Evolutionary conservation across 2,797 vertebrate genomes (phyloP), one percentile per base, ranked within the genome.

Genomic region (Cephalopachus bancanus): DNA sequence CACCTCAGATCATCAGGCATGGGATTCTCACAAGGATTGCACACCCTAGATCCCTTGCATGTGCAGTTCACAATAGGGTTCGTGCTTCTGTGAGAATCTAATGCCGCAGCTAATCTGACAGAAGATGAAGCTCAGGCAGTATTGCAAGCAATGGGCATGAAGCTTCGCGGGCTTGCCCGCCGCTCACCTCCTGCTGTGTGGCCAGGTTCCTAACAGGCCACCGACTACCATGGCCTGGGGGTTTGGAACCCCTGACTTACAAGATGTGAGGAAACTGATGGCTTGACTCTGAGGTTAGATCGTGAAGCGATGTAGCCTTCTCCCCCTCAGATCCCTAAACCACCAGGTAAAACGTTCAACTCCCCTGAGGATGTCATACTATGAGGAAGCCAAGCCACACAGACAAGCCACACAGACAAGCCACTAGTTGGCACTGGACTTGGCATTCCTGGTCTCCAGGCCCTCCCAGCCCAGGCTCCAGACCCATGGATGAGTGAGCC

Each of bases 381-480:
- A 4, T 4, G 37, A n/a, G 14, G 55, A 44, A 75, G 37, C 75
- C 51, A 22, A 10, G 4, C 22, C 15, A 78, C 0, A 3, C 0
- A 1, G 49, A 37, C 22, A 37, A 51, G n/a, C 44, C 72, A 62
- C 24, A 37, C 37, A 1, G 49, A 37, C 22, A 37, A 51, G n/a
- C 44, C 72, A 62, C 24, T 24, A 51, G 37, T 15, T 0, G 9
- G 30, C 4, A 0, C 28, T 59, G 19, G n/a, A 69, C 22, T 20
- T 24, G 0, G 22, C 24, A 20, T 30, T n/a, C 7, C 33, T 57
- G 20, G 16, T 26, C 55, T 76, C 64, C 24, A 2, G 30, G 30
- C 14, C 2, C 15, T 7, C 83, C 30, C 24, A 92, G 53, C 22
- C 17, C 83, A 89, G 17, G 53, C 30, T 79, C 30, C 30, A 49